Evolutionary conservation across 1,140 invertebrate genomes (phyloP).

Genomic region (Megalonaias nervosa): DNA sequence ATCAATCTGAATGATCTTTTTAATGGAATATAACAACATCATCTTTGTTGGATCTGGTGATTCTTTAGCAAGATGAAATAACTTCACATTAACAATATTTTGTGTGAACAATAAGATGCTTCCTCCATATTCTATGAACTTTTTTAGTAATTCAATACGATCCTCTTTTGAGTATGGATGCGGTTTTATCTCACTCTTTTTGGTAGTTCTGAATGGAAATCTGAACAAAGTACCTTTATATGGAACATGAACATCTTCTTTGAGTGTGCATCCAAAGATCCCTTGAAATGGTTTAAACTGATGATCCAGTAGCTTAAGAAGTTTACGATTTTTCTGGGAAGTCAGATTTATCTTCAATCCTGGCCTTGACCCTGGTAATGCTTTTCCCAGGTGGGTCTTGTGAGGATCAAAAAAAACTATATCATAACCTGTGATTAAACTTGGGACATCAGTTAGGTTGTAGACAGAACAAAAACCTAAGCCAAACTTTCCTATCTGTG

Average conservation of each 20-base stretch:
- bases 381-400: slow-evolving; percentile 48
- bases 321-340: slow-evolving; percentile 2
- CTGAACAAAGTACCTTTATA: slow-evolving; percentile 60
- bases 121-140: slow-evolving; percentile 42
- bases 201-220: slow-evolving; percentile 56
- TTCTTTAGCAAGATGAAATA: slow-evolving; percentile 45
- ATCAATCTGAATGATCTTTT: not conserved
- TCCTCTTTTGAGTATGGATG: slow-evolving; percentile 48
- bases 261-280: slow-evolving; percentile 49
- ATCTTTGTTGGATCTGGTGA: slow-evolving; percentile 15
- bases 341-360: slow-evolving; percentile 34
- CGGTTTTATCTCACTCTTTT: slow-evolving; percentile 52
- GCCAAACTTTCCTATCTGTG: slow-evolving; percentile 64
- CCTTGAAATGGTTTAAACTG: slow-evolving; percentile 37
- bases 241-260: not conserved
- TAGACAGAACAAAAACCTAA: slow-evolving; percentile 64
- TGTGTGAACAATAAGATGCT: slow-evolving; percentile 62
- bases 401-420: slow-evolving; percentile 66
- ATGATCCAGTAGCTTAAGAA: not conserved
- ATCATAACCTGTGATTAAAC: slow-evolving; percentile 56
- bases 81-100: slow-evolving; percentile 50
- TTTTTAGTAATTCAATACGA: slow-evolving; percentile 48
- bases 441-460: slow-evolving; percentile 66
- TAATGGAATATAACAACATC: slow-evolving; percentile 12
- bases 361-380: slow-evolving; percentile 4